Evolutionary conservation across 2,888 invertebrate genomes (phyloP), one percentile per base, ranked within the genome.

Genomic region (Xestia sexstrigata): DNA sequence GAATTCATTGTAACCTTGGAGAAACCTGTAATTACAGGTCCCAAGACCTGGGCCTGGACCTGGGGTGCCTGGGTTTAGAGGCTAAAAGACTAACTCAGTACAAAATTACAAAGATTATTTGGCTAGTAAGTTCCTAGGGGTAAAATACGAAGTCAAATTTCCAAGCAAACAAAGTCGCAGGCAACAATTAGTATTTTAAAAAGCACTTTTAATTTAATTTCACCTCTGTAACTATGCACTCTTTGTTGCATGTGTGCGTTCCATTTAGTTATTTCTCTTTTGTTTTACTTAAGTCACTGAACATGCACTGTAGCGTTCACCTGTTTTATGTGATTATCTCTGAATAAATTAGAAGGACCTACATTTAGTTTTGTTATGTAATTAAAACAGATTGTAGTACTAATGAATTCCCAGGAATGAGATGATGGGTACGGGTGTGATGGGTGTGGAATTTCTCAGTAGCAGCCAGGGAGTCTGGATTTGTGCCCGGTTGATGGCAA

Each of bases 121-220:
- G 15, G 11, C 35, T 35, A 66, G n/a, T 17, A 35, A 39, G 66
- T 70, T n/a, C 45, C 17, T 65, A 67, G 30, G 5, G 15, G n/a
- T 49, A 39, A 47, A 39, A 42, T n/a, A 5, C 30, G 39, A 55
- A 39, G 52, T 47, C 70, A 62, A 70, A 69, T 30, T 55, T 42
- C n/a, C 13, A 55, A 66, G 78, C 63, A 71, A 71, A 83, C 49
- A 78, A 83, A 71, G 67, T 78, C 49, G n/a, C 55, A 20, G 20
- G 47, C 23, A 49, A 68, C 66, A 78, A 83, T 70, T 78, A 76
- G 65, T 76, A 66, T 72, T 75, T 76, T 52, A 62, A 63, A 55
- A 70, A 85, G 62, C 81, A 75, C 63, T 80, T 85, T 85, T 85
- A 72, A 85, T 82, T 76, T 66, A 76, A 47, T 85, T 81, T 58